Evolutionary conservation across 1,140 invertebrate species (phyloP).

Genomic region (Triops cancriformis): DNA sequence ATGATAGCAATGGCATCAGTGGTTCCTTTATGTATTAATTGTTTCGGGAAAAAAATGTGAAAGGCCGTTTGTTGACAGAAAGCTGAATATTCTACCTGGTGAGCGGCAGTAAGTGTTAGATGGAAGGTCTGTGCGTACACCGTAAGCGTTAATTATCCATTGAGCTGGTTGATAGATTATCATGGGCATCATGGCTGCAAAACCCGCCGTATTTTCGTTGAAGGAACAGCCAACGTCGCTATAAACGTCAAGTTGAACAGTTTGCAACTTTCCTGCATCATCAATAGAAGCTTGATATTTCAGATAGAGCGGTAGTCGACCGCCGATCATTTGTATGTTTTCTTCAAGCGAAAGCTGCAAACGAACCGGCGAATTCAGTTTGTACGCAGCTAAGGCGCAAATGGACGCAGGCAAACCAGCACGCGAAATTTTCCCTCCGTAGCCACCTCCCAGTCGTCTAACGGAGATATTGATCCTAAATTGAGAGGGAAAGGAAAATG

Average conservation of each 20-base stretch:
- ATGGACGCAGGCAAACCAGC: conserved; percentile 46
- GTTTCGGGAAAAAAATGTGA: background rate
- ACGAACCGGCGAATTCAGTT: conserved; percentile 51
- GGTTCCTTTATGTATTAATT: conserved; percentile 39
- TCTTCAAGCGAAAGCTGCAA: conserved; percentile 54
- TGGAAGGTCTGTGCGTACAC: background rate
- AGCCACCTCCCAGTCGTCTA: conserved; percentile 59
- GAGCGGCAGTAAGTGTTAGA: background rate
- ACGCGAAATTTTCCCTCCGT: conserved; percentile 57
- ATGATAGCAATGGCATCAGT: conserved; percentile 55
- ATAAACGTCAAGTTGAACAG: background rate
- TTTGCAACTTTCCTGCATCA: background rate
- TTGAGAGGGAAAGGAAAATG: no score
- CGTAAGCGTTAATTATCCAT: background rate
- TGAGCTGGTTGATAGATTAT: background rate
- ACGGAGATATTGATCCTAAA: conserved; percentile 53
- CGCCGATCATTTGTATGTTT: conserved; percentile 57
- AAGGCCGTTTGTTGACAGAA: background rate
- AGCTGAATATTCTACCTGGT: conserved; percentile 38
- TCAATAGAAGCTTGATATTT: conserved; percentile 48
- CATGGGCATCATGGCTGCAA: background rate
- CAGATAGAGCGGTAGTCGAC: conserved; percentile 47
- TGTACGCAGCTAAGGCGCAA: conserved; percentile 52
- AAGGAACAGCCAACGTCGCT: background rate
- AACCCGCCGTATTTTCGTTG: conserved; percentile 24